A percentile compares a stretch with the other conserved stretches of the same genome.
Conservation (phyloP, 2,113 vertebrate species). For the Thryonomys swinderianus region DNA sequence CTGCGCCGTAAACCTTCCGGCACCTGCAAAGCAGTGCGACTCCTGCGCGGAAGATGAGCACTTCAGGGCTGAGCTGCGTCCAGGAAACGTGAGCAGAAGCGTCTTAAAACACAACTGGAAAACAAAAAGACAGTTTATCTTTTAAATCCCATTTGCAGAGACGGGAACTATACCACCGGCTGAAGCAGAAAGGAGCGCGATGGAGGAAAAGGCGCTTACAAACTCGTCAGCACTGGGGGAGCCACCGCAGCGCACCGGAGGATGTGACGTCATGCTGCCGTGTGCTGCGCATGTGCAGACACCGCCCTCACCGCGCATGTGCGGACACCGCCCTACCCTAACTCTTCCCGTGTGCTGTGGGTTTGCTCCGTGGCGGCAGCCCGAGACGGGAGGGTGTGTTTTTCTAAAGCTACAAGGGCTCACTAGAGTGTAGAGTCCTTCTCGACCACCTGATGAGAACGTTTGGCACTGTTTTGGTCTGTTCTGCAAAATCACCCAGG, state of each 20-base stretch:
- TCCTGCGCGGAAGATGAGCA: not conserved
- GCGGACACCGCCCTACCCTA: not conserved
- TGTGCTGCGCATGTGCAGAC: not conserved
- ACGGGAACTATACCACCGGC: not conserved
- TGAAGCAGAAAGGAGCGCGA: not conserved
- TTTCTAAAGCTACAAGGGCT: not conserved
- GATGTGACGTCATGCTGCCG: not conserved
- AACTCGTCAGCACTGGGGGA: not conserved
- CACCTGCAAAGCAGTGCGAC: too few relatives aligned
- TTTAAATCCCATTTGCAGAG: not conserved
- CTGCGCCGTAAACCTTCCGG: too few relatives aligned
- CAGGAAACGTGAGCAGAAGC: not conserved
- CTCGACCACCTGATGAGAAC: not conserved
- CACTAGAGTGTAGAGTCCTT: not conserved
- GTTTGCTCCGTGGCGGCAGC: not conserved
- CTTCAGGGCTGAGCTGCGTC: not conserved
- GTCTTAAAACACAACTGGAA: not conserved
- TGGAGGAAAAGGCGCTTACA: not conserved
- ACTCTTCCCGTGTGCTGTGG: not conserved
- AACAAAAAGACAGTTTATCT: not conserved
- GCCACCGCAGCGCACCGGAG: too few relatives aligned
- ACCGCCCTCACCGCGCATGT: not conserved
- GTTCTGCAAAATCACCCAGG: too few relatives aligned
- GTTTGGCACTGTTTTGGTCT: too few relatives aligned
- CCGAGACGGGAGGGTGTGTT: not conserved